phyloP scores from a whole-genome alignment of 2,888 invertebrate genomes.

The Xestoiulus laeticollis region DNA sequence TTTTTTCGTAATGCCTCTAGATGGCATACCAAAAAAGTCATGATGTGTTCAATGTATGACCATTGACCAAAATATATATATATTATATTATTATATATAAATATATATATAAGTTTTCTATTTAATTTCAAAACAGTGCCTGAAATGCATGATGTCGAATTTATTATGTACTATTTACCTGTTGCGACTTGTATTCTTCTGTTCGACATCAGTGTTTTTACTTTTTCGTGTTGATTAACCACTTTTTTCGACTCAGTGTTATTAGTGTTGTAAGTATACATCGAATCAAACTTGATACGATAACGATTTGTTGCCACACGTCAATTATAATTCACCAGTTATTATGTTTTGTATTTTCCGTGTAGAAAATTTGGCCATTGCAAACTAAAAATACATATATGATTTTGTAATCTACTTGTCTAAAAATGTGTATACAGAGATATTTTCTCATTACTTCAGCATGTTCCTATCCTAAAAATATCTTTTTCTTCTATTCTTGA shows the following conservation, averaged over 20 bases:
- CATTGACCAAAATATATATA: conserved; percentile 48
- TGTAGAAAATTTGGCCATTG: background rate
- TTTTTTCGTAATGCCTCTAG: conserved; percentile 35
- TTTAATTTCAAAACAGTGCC: conserved; percentile 51
- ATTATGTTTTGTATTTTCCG: background rate
- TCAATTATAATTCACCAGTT: background rate
- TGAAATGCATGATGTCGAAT: conserved; percentile 49
- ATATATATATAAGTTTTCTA: conserved; percentile 46
- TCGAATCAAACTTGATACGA: conserved; percentile 10
- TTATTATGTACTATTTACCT: conserved; percentile 23
- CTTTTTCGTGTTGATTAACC: conserved; percentile 30
- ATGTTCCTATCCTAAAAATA: too few relatives aligned
- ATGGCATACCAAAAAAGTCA: conserved; percentile 32
- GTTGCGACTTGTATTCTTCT: conserved; percentile 33
- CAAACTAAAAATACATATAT: background rate
- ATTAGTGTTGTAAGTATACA: conserved; percentile 31
- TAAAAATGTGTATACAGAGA: too few relatives aligned
- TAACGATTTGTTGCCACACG: conserved; percentile 15
- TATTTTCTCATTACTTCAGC: too few relatives aligned
- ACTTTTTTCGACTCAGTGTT: background rate
- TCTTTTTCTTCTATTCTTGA: too few relatives aligned
- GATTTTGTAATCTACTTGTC: background rate
- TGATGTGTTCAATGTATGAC: conserved; percentile 45
- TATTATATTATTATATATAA: conserved; percentile 22
- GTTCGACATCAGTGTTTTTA: conserved; percentile 40